Conservation (phyloP, 2,797 vertebrate genomes). For the Thalassophryne amazonica region DNA sequence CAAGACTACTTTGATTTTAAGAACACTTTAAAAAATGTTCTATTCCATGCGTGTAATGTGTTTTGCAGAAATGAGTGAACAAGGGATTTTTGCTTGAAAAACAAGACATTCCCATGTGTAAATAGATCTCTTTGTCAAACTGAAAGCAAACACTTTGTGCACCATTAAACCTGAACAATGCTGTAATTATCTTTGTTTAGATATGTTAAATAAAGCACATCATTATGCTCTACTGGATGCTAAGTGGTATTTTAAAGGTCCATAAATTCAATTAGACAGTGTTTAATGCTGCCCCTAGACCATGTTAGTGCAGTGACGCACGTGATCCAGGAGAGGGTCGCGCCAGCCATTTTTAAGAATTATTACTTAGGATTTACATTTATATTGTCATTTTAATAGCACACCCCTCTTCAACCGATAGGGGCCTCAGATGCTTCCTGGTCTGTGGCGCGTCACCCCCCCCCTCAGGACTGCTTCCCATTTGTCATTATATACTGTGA, state of each 20-base stretch:
- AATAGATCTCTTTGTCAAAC: conserved; percentile 59
- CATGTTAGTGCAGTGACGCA: conserved; percentile 63
- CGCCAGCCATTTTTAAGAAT: conserved; percentile 79
- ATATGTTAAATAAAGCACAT: conserved; percentile 81
- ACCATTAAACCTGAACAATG: conserved; percentile 72
- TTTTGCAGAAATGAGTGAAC: conserved; percentile 2
- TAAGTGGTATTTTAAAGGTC: conserved; percentile 83
- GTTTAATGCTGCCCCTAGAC: conserved; percentile 71
- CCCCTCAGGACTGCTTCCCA: conserved; percentile 78
- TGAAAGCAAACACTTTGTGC: conserved; percentile 62
- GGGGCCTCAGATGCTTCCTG: conserved; percentile 85
- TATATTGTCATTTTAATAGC: conserved; percentile 87
- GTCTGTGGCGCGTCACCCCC: conserved; percentile 75
- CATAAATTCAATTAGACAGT: conserved; percentile 85
- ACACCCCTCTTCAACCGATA: conserved; percentile 50
- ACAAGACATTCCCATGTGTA: conserved; percentile 31
- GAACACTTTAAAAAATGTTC: background rate
- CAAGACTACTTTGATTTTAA: background rate
- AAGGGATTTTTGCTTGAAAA: conserved; percentile 33
- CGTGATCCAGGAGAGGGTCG: conserved; percentile 45
- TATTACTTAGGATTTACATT: conserved; percentile 84
- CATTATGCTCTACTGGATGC: conserved; percentile 73
- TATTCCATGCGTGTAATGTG: background rate
- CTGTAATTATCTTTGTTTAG: conserved; percentile 78
- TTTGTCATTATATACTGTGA: conserved; percentile 69